Base-by-base conservation (phyloP, 2,113 vertebrate species). In the Mus pahari region DNA sequence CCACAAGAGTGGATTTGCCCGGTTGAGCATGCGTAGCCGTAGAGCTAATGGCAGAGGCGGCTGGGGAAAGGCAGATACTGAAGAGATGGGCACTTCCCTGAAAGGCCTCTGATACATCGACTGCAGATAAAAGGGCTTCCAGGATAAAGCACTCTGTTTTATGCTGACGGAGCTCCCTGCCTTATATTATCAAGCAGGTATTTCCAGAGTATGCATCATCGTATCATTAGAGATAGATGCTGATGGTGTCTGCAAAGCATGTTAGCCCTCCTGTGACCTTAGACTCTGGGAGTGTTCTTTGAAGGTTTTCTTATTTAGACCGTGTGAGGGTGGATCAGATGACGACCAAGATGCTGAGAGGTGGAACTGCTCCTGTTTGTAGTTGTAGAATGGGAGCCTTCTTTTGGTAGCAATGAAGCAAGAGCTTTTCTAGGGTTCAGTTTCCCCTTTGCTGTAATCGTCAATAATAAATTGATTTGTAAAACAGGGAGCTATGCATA, bases 31-130 rank as follows among this genome's bases (percentile, higher is more conserved):
- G 7, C 13, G 0, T 83, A 75, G 94, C 62, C 16, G 33, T 33
- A 7, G 86, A 62, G 78, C 78, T 97, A 95, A 96, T 92, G 96
- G 82, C 58, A 22, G 1, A 16, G 70, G 73, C 83, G 91, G 50
- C 91, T 12, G 87, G 12, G 19, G 17, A 42, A 42, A 64, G 62
- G 86, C 45, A 13, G 91, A 22, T 39, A 20, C 42, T 50, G 26
- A 55, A 84, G 62, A 94, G 31, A 20, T 62, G 33, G 73, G 36
- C 31, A 20, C 78, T 45, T 66, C 22, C 4, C 48, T 68, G 74
- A 81, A 93, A 77, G 64, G 68, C 17, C 71, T 79, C 60, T 79
- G 50, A 53, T 68, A 78, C 39, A 60, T 77, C 36, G 66, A 88
- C 68, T 48, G 17, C 87, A 66, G 66, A 64, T 45, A 22, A 42